Evolutionary conservation across 2,113 vertebrate species (phyloP).

Genomic region (Melanotaenia duboulayi): DNA sequence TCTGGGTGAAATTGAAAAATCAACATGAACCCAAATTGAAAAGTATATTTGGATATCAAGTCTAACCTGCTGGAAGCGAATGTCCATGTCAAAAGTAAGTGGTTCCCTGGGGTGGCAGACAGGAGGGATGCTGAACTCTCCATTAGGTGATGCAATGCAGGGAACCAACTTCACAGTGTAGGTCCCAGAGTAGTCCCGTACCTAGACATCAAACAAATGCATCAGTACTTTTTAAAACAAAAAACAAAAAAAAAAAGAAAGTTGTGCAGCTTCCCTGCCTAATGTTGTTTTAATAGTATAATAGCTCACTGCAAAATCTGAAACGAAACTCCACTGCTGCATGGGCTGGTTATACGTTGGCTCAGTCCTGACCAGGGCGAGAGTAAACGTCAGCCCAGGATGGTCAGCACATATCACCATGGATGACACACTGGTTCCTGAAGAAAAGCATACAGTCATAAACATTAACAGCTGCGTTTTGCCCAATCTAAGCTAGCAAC

Average conservation of each 20-base stretch:
- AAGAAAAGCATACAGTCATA: constrained; percentile 15
- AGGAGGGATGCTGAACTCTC: constrained; percentile 80
- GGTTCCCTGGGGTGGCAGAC: constrained; percentile 85
- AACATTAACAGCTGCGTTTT: constrained; percentile 22
- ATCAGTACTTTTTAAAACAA: background rate
- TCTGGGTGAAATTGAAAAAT: background rate
- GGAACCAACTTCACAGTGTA: constrained; percentile 83
- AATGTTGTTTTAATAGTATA: background rate
- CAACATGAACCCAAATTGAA: background rate
- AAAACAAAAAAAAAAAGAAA: no score
- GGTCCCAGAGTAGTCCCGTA: constrained; percentile 85
- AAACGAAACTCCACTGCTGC: constrained; percentile 86
- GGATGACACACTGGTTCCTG: constrained; percentile 80
- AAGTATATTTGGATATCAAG: background rate
- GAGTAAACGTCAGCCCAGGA: constrained; percentile 81
- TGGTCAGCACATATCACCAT: constrained; percentile 85
- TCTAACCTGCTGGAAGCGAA: constrained; percentile 89
- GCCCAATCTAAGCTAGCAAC: constrained; percentile 17
- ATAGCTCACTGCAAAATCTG: constrained; percentile 83
- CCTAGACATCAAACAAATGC: constrained; percentile 60
- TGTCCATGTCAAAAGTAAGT: constrained; percentile 85
- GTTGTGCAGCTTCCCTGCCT: background rate
- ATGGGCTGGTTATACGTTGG: constrained; percentile 84
- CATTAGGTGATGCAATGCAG: constrained; percentile 80
- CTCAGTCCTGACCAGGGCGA: constrained; percentile 80